phyloP scores from a whole-genome alignment of 2,113 vertebrate species.

The Phalacrocorax pelagicus region DNA sequence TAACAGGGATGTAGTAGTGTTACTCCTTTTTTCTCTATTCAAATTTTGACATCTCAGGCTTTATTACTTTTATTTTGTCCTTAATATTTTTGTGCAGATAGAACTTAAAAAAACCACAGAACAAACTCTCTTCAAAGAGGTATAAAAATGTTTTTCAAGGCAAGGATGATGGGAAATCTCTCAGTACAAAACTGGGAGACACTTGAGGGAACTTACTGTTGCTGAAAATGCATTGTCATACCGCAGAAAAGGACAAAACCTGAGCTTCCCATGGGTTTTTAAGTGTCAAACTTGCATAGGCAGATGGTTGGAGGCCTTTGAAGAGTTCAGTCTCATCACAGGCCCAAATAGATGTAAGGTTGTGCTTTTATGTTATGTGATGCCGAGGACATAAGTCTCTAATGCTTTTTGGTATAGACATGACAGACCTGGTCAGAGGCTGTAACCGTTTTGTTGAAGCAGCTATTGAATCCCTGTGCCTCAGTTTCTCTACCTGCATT shows the following conservation, averaged over 20 bases:
- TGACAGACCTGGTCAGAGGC: neutral
- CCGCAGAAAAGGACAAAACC: neutral
- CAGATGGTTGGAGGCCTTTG: neutral
- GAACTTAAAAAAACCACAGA: neutral
- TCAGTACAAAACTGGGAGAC: neutral
- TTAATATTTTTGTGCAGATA: neutral
- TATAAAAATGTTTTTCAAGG: neutral
- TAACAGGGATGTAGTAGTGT: neutral
- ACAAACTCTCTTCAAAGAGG: neutral
- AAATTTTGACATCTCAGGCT: neutral
- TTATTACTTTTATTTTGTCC: neutral
- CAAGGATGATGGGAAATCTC: neutral
- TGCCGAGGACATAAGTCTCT: neutral
- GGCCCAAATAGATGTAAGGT: neutral
- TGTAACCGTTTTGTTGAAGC: neutral
- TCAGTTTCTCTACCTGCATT: neutral
- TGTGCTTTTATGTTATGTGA: neutral
- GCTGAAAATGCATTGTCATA: neutral
- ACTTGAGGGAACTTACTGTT: neutral
- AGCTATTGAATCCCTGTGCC: neutral
- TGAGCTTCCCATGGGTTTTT: neutral
- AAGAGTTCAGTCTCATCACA: neutral
- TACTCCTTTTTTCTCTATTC: neutral
- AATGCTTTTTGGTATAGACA: neutral
- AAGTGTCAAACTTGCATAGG: neutral